Evolutionary conservation across 2,888 invertebrate genomes (phyloP), one percentile per base, ranked within the genome.

Genomic region (Andrena trimmerana): DNA sequence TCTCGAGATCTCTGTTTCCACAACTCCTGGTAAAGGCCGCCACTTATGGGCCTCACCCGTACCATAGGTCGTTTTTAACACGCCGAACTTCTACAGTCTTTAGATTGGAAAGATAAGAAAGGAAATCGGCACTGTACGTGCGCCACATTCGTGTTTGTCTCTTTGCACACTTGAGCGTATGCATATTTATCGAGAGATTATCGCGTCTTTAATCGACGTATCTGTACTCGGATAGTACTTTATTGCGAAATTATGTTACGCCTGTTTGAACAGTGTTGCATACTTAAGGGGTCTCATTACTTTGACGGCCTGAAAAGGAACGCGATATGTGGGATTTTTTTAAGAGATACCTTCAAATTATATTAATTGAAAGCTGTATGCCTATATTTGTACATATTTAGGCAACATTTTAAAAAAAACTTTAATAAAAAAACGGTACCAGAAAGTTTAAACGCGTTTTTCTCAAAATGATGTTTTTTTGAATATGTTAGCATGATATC

Each of bases 61-160:
- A 5, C 31, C 31, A 31, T 31, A 31, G 31, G 5, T 5, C 31
- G 31, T 31, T 29, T 2, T 2, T 29, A 29, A 29, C 80, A 2
- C 90, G 91, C 16, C 90, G 89, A 83, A 88, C 89, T n/a, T 89
- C 91, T 7, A 65, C 31, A 31, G 20, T 16, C 4, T 24, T 57
- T 24, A 1, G n/a, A 7, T 20, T 20, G 1, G 33, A 27, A 13
- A 2, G 36, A n/a, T 4, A 29, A 2, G 48, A 27, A 42, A 20
- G 2, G 31, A 62, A 65, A 42, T 4, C 27, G 5, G 67, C 67
- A 54, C 16, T n/a, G 42, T 42, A 16, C 42, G 42, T 33, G 57
- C 42, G 63, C 63, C 33, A 57, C 33, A 29, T 7, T 52, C 81
- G 67, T 65, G 20, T 0, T 20, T 20, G 20, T 20, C 20, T 20